Evolutionary conservation across 2,113 vertebrate genomes (phyloP).

Genomic region (Bucco capensis): DNA sequence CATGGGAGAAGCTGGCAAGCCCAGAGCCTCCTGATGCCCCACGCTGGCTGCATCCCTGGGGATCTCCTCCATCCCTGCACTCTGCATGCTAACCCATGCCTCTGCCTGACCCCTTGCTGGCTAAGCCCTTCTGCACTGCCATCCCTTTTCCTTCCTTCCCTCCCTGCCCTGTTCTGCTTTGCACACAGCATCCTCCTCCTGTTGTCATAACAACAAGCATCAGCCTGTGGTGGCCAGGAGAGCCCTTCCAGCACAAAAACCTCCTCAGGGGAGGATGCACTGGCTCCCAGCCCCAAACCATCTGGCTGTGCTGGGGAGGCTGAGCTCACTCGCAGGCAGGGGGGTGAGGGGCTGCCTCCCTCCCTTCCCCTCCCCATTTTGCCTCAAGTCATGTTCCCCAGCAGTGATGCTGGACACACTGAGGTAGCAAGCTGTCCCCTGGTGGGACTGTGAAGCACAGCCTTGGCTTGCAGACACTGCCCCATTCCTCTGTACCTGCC

Average conservation of each 20-base stretch:
- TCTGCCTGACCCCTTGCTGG: neutral
- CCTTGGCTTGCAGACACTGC: neutral
- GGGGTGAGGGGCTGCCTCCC: neutral
- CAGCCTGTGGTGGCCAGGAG: neutral
- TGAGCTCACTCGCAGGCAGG: neutral
- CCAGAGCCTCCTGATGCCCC: neutral
- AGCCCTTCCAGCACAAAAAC: neutral
- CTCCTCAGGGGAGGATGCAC: neutral
- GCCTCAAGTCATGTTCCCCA: accelerated
- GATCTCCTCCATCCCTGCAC: neutral
- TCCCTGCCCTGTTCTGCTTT: neutral
- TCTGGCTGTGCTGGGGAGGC: neutral
- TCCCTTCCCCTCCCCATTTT: too few species aligned
- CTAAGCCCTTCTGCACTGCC: neutral
- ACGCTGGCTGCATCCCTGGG: neutral
- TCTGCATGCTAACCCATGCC: accelerated
- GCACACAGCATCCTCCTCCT: neutral
- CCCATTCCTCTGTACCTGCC: accelerated
- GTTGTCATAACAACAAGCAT: slow-evolving; percentile 53
- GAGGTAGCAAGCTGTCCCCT: neutral
- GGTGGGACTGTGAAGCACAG: neutral
- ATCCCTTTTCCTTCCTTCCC: neutral
- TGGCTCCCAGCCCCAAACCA: neutral
- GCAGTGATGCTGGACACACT: neutral
- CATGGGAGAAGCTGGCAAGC: neutral